Base-by-base conservation (phyloP, 2,888 invertebrate genomes). In the Entomobrya multifasciata region DNA sequence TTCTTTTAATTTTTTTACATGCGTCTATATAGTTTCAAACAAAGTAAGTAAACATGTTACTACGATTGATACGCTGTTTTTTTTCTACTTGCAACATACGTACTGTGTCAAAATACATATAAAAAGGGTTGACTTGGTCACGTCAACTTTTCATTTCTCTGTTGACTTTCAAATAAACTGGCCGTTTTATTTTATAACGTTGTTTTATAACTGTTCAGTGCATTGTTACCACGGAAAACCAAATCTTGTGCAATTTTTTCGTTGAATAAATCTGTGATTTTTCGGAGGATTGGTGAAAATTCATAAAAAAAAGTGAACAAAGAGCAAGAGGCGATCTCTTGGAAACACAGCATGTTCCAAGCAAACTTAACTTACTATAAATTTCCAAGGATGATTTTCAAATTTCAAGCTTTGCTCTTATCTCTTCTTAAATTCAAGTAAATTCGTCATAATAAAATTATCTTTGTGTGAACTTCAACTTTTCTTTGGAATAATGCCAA, bases 101-200 rank as follows among this genome's bases (percentile, higher is more conserved):
- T 65, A 27, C 11, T 36, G 8, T n/a, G 13, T 77, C 52, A 55
- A 65, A 86, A 86, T 80, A 85, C 79, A 86, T 86, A 85, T 86
- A 86, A 86, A 85, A 86, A 74, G 86, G 62, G 74, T 86, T 86
- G 80, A 13, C 47, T 62, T 80, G 74, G 86, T 80, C 86, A 86
- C 65, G 79, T 74, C 72, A 70, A 27, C 17, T 79, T 85, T 80
- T 80, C 86, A 86, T 86, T 86, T 86, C 52, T 65, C 62, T 30
- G 36, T 80, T 65, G 86, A 86, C 86, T 72, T 65, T 74, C 86
- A 62, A 80, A 36, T 52, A 70, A 74, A 6, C 25, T 80, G 72
- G 41, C 44, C 30, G 41, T 67, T 41, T 65, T 47, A 44, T 67
- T 44, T 65, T 65, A 17, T n/a, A n/a, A n/a, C 44, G 15, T 6